These are phyloP conservation scores for Lagria hirta DNA, from an alignment of 2,888 invertebrate species.

Conservation along the genomic window DNA sequence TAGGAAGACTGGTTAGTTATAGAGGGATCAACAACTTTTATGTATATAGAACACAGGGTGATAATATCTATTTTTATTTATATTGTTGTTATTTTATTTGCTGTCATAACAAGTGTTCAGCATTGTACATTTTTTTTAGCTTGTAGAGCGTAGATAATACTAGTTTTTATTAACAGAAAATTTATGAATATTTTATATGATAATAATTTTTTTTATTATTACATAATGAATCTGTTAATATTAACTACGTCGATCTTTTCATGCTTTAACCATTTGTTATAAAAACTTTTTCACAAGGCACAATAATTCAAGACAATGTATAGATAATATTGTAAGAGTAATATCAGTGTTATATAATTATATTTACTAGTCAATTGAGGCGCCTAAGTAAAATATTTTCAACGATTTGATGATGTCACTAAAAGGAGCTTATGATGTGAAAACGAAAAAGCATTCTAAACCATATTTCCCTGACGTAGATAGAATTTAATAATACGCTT, in stretches of 20 bases:
- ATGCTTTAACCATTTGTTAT: slow-evolving; percentile 45
- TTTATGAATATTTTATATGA: slow-evolving; percentile 6
- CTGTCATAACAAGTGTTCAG: slow-evolving; percentile 1
- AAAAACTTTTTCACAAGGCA: slow-evolving; percentile 49
- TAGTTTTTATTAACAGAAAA: slow-evolving; percentile 21
- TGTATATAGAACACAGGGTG: slow-evolving; percentile 56
- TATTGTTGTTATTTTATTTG: slow-evolving; percentile 8
- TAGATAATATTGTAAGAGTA: slow-evolving; percentile 48
- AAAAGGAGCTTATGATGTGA: slow-evolving; percentile 16
- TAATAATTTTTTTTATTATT: slow-evolving; percentile 13
- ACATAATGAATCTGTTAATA: slow-evolving; percentile 17
- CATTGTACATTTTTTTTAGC: slow-evolving; percentile 15
- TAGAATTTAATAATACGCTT: slow-evolving; percentile 16
- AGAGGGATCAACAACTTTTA: slow-evolving; percentile 48
- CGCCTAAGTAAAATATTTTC: slow-evolving; percentile 40
- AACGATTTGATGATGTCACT: slow-evolving; percentile 27
- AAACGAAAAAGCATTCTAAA: slow-evolving; percentile 20
- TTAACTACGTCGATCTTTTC: slow-evolving; percentile 14
- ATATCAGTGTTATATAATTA: slow-evolving; percentile 45
- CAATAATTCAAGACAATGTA: slow-evolving; percentile 56
- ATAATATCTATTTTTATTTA: slow-evolving; percentile 43
- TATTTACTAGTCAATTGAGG: slow-evolving; percentile 53
- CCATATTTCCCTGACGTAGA: slow-evolving; percentile 12
- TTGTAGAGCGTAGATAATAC: slow-evolving; percentile 5
- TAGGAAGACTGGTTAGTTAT: slow-evolving; percentile 50